Evolutionary conservation across 2,888 invertebrate genomes (phyloP).

Genomic region (Oscheius sp.): DNA sequence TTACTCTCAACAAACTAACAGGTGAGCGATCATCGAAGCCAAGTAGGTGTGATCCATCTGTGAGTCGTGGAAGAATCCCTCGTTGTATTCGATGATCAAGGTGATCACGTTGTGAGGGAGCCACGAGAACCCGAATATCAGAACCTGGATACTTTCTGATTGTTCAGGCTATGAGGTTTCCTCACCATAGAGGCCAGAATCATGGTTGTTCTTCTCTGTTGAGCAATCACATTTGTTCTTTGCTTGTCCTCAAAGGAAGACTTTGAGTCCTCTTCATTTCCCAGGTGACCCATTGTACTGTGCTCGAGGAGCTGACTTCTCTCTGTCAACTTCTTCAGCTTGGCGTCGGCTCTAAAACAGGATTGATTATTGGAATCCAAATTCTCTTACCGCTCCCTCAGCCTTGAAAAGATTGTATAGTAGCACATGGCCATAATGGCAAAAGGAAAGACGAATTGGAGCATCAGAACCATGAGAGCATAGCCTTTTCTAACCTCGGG

Average conservation of each 20-base stretch:
- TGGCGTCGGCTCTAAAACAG: conserved; percentile 55
- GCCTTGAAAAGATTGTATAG: conserved; percentile 81
- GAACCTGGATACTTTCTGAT: conserved; percentile 44
- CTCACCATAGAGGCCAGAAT: conserved; percentile 60
- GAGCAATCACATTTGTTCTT: conserved; percentile 50
- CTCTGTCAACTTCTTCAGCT: conserved; percentile 68
- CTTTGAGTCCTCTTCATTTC: conserved; percentile 24
- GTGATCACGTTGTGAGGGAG: conserved; percentile 64
- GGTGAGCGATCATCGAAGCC: conserved; percentile 66
- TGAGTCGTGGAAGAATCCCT: conserved; percentile 50
- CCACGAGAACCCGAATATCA: conserved; percentile 66
- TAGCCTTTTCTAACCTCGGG: conserved; percentile 84
- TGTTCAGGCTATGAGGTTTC: not conserved
- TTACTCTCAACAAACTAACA: conserved; percentile 48
- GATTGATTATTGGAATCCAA: no score
- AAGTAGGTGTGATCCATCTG: conserved; percentile 64
- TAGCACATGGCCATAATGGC: conserved; percentile 94
- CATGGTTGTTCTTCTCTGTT: conserved; percentile 60
- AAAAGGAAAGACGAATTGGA: conserved; percentile 94
- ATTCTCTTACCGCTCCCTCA: conserved; percentile 53
- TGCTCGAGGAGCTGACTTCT: conserved; percentile 63
- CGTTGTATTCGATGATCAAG: conserved; percentile 66
- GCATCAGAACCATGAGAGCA: conserved; percentile 86
- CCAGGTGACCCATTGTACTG: conserved; percentile 40
- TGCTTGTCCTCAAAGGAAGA: conserved; percentile 44